A percentile compares a stretch with the other conserved stretches of the same genome.
phyloP scores from a whole-genome alignment of 23 tunicate species.

The Clavelina lepadiformis region DNA sequence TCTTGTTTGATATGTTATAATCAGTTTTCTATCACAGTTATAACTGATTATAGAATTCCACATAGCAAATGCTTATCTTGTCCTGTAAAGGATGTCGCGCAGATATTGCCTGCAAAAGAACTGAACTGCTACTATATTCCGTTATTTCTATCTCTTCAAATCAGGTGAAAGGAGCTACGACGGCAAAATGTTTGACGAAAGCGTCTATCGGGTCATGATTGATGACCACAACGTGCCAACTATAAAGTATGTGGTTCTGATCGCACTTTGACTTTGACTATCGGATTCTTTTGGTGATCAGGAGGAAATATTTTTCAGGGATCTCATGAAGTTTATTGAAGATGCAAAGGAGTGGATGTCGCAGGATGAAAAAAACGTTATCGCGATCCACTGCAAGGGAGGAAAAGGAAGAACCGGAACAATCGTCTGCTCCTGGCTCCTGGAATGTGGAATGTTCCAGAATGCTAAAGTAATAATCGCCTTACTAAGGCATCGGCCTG shows the following conservation, averaged over 20 bases:
- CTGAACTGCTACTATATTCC: not conserved
- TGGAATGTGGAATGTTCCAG: constrained; percentile 61
- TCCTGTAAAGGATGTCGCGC: no score
- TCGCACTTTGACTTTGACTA: not conserved
- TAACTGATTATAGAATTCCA: no score
- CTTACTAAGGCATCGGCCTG: no score
- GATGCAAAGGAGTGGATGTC: constrained; percentile 74
- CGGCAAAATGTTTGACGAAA: constrained; percentile 55
- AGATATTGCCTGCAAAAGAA: not conserved
- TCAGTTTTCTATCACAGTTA: no score
- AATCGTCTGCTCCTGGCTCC: constrained; percentile 76
- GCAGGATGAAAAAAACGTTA: constrained; percentile 41
- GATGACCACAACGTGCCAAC: constrained; percentile 99
- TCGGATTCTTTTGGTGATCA: not conserved
- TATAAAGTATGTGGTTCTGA: constrained; percentile 44
- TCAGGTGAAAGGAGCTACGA: constrained; percentile 93
- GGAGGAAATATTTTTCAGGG: constrained; percentile 25
- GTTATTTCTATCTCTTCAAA: no score
- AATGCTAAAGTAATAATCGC: constrained; percentile 41
- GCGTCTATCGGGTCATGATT: constrained; percentile 63
- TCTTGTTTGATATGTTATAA: no score
- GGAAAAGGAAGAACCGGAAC: constrained; percentile 99
- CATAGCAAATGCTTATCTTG: no score
- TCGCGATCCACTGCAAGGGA: constrained; percentile 95
- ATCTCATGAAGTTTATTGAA: constrained; percentile 59